Evolutionary conservation across 1,140 invertebrate genomes (phyloP).

Genomic region (Drosophila arawakana): DNA sequence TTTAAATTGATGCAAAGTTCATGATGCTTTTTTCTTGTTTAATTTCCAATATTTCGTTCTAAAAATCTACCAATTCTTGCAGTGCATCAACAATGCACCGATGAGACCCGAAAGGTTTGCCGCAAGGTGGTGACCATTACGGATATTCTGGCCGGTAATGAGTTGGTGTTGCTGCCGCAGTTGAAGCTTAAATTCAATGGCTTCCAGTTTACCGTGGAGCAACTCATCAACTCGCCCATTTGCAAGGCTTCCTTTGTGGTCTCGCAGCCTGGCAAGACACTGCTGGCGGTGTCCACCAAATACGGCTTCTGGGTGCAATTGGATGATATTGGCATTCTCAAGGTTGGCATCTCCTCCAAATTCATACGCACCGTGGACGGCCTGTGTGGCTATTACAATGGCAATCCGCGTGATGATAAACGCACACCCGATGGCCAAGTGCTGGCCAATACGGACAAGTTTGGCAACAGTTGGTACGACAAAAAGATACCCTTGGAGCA

Average conservation of each 20-base stretch:
- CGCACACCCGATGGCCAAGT: conserved; percentile 88
- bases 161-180: conserved; percentile 85
- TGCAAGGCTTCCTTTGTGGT: conserved; percentile 88
- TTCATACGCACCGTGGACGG: conserved; percentile 89
- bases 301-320: conserved; percentile 91
- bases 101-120: conserved; percentile 86
- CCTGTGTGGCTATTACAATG: conserved; percentile 91
- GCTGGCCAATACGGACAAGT: conserved; percentile 88
- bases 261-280: conserved; percentile 88
- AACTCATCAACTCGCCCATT: conserved; percentile 88
- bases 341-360: conserved; percentile 89
- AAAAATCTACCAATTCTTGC: background rate
- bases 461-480: conserved; percentile 90
- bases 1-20: too few species aligned
- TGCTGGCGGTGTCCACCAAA: conserved; percentile 88
- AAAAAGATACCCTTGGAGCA: conserved; percentile 85
- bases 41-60: background rate
- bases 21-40: too few species aligned
- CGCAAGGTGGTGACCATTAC: conserved; percentile 85
- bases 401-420: conserved; percentile 88
- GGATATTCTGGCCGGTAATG: conserved; percentile 67
- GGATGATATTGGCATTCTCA: conserved; percentile 88
- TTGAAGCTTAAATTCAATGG: conserved; percentile 89
- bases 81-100: conserved; percentile 76
- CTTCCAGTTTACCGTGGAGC: conserved; percentile 87